phyloP scores from a whole-genome alignment of 2,797 vertebrate genomes.

The Hylomyscus alleni region DNA sequence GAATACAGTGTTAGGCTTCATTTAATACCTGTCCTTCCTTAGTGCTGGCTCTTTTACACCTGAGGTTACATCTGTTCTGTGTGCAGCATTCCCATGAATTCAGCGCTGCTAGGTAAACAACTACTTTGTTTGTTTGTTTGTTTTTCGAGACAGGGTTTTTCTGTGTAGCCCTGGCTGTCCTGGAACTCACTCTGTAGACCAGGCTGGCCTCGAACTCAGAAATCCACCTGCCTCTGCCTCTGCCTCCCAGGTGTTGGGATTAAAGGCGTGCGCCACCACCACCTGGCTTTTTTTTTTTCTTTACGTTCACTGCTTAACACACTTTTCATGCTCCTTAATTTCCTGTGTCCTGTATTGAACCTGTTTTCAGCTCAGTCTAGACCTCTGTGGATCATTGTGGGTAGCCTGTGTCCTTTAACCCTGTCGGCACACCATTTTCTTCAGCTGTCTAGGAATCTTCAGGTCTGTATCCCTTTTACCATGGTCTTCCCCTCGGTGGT shows the following conservation, averaged over 20 bases:
- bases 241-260: too few species aligned
- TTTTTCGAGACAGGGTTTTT: too few species aligned
- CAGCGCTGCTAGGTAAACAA: background rate
- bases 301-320: background rate
- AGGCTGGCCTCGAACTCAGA: too few species aligned
- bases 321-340: background rate
- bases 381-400: background rate
- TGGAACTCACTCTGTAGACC: too few species aligned
- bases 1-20: background rate
- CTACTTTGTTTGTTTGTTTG: background rate
- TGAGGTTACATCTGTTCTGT: background rate
- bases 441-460: background rate
- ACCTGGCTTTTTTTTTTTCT: too few species aligned
- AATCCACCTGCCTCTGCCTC: too few species aligned
- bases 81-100: too few species aligned
- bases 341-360: accelerated
- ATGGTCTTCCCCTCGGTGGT: background rate
- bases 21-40: background rate
- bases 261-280: too few species aligned
- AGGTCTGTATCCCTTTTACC: background rate
- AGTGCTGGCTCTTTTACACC: background rate
- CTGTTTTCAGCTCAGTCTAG: background rate
- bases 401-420: background rate
- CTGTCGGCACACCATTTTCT: background rate
- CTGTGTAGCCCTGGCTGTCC: too few species aligned